A percentile compares a stretch with the other conserved stretches of the same genome.
Conservation (phyloP, 2,113 vertebrate species). For the Noturus placidus region DNA sequence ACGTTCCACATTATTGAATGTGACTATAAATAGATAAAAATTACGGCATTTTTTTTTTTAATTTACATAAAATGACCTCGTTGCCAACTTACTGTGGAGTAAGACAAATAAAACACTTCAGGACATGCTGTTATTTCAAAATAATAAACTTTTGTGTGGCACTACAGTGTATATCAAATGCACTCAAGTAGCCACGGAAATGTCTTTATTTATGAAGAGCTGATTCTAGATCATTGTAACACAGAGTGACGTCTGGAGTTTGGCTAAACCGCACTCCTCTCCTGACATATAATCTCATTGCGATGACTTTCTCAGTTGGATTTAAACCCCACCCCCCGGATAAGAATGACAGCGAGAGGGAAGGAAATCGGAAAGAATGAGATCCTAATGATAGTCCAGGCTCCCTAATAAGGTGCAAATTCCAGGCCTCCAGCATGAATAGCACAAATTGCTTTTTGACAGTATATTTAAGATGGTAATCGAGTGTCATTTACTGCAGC, state of each 20-base stretch:
- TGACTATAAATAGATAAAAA: not conserved
- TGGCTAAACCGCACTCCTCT: not conserved
- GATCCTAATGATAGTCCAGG: slow-evolving; percentile 59
- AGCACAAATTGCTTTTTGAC: slow-evolving; percentile 69
- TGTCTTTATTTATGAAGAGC: not conserved
- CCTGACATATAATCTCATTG: slow-evolving; percentile 21
- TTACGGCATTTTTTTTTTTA: not conserved
- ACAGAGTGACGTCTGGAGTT: not conserved
- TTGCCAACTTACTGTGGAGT: not conserved
- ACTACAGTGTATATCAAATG: not conserved
- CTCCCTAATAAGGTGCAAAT: slow-evolving; percentile 65
- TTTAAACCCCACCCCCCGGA: slow-evolving; percentile 11
- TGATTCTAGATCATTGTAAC: not conserved
- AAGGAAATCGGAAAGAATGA: slow-evolving; percentile 45
- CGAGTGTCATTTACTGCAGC: slow-evolving; percentile 67
- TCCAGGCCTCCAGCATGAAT: slow-evolving; percentile 59
- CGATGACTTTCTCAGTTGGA: slow-evolving; percentile 25
- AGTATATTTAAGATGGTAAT: slow-evolving; percentile 74
- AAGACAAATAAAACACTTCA: not conserved
- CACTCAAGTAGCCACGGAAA: not conserved
- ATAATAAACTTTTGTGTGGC: not conserved
- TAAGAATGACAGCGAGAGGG: slow-evolving; percentile 25
- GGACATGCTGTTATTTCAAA: not conserved
- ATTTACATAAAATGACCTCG: not conserved
- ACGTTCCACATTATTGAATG: not conserved